A percentile compares a stretch with the other conserved stretches of the same genome.
Evolutionary conservation across 2,888 invertebrate species (phyloP).

Genomic region (Polydrusus cervinus): DNA sequence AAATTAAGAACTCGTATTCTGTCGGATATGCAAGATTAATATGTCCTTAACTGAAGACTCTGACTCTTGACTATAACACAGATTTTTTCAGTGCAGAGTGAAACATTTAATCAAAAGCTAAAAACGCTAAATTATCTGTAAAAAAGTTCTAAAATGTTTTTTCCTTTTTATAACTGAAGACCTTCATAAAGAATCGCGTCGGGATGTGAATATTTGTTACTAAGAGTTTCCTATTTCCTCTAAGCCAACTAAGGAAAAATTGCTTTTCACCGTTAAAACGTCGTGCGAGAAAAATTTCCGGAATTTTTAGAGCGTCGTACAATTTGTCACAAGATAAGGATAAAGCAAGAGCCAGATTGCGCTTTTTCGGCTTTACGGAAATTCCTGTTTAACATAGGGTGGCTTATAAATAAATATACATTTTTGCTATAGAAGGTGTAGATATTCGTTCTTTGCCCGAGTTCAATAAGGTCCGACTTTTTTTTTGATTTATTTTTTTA

Average conservation of each 20-base stretch:
- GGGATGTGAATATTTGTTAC: slow-evolving; percentile 14
- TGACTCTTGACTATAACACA: too few species aligned
- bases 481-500: too few species aligned
- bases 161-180: not conserved
- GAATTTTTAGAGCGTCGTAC: not conserved
- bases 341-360: slow-evolving; percentile 4
- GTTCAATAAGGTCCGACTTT: too few species aligned
- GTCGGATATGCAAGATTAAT: too few species aligned
- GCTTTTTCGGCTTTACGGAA: not conserved
- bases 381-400: not conserved
- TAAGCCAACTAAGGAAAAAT: slow-evolving; percentile 19
- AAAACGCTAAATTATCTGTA: not conserved
- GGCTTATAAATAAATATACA: not conserved
- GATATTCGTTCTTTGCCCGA: too few species aligned
- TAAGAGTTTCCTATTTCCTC: slow-evolving; percentile 16
- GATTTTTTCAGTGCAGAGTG: too few species aligned
- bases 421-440: too few species aligned
- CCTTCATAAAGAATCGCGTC: not conserved
- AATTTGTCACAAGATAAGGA: slow-evolving; percentile 18
- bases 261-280: slow-evolving; percentile 1
- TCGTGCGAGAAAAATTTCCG: slow-evolving; percentile 4
- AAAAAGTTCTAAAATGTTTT: slow-evolving; percentile 6
- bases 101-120: not conserved
- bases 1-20: too few species aligned
- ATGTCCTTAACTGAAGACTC: too few species aligned